phyloP scores from a whole-genome alignment of 2,888 invertebrate species.

The Cephus spinipes region DNA sequence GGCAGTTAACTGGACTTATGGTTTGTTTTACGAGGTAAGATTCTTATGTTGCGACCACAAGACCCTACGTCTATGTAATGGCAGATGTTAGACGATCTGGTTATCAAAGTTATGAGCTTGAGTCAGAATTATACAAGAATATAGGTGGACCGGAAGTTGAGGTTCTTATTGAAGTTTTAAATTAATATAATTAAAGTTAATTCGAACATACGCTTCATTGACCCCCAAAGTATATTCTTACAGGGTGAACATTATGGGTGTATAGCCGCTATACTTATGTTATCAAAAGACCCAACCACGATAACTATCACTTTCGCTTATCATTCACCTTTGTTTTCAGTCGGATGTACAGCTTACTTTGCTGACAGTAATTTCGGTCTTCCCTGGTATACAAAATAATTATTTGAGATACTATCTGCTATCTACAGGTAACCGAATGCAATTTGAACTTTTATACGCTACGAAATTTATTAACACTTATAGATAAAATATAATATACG shows the following conservation, averaged over 20 bases:
- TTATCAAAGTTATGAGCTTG: not conserved
- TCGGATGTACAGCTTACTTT: not conserved
- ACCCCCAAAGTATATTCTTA: not conserved
- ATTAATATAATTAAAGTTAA: not conserved
- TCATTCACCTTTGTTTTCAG: not conserved
- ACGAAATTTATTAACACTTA: not conserved
- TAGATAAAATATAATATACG: not conserved
- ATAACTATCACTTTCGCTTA: not conserved
- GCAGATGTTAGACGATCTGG: not conserved
- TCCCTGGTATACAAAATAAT: not conserved
- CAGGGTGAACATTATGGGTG: not conserved
- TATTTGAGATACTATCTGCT: not conserved
- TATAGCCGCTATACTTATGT: not conserved
- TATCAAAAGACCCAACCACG: not conserved
- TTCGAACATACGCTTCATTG: not conserved
- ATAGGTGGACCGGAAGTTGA: not conserved
- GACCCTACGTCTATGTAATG: not conserved
- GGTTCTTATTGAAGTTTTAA: not conserved
- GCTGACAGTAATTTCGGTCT: not conserved
- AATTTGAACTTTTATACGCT: not conserved
- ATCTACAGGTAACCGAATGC: not conserved
- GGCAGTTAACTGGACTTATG: not conserved
- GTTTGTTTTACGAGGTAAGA: not conserved
- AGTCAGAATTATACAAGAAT: not conserved
- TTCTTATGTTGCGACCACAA: not conserved